Evolutionary conservation across 23 tunicate species (phyloP).

Genomic region (Botrylloides violaceus): DNA sequence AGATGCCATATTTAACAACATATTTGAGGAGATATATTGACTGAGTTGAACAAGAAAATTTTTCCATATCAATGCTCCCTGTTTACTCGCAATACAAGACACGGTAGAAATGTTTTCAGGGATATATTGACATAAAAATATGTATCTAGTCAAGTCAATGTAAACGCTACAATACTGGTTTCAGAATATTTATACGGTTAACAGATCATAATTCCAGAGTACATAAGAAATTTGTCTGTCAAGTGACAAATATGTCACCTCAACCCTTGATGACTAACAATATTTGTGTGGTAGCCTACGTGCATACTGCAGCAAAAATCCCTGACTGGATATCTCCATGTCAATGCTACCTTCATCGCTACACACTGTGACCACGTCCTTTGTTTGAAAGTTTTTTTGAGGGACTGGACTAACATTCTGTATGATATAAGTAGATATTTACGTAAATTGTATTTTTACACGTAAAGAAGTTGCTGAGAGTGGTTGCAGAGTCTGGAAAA

Average conservation of each 20-base stretch:
- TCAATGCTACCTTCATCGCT: too few species aligned
- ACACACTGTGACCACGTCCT: too few species aligned
- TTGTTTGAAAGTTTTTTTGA: too few species aligned
- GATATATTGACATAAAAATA: constrained; percentile 8
- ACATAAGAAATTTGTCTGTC: neutral
- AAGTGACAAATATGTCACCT: neutral
- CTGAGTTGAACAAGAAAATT: constrained; percentile 25
- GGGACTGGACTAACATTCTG: too few species aligned
- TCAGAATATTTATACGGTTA: constrained; percentile 1
- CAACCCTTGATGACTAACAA: too few species aligned
- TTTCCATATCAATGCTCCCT: constrained; percentile 19
- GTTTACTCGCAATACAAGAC: constrained; percentile 24
- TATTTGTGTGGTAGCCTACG: too few species aligned
- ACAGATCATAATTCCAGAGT: constrained; percentile 12
- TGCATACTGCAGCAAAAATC: too few species aligned
- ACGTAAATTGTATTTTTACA: too few species aligned
- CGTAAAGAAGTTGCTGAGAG: too few species aligned
- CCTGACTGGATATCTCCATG: too few species aligned
- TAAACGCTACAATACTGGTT: neutral
- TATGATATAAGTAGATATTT: too few species aligned
- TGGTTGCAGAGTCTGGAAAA: too few species aligned
- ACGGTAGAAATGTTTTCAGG: constrained; percentile 2
- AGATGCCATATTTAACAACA: constrained; percentile 48
- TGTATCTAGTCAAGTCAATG: neutral
- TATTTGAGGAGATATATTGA: constrained; percentile 68